Percentiles rank a stretch among this genome's conserved stretches.
These are phyloP conservation scores for Cephonodes hylas DNA, from an alignment of 2,888 invertebrate species.

Conservation along the genomic window DNA sequence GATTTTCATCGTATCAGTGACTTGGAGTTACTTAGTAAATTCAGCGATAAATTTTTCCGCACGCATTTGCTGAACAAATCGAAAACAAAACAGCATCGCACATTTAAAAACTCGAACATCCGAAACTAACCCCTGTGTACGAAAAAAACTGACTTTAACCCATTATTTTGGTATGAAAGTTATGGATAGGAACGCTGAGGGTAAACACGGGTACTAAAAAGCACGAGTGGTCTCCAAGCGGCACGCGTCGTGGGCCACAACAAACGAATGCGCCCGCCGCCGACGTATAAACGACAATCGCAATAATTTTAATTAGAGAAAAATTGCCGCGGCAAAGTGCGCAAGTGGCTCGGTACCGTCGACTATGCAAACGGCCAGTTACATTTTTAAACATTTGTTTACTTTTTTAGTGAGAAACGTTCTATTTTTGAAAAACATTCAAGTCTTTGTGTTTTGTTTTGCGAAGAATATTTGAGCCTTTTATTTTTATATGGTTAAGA, in stretches of 20 bases:
- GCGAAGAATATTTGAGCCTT: no score
- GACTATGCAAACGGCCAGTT: slow-evolving; percentile 19
- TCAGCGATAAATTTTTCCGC: neutral
- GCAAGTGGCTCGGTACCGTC: slow-evolving; percentile 49
- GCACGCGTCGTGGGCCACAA: slow-evolving; percentile 76
- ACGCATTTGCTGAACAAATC: neutral
- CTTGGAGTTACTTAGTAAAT: neutral
- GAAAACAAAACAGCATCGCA: neutral
- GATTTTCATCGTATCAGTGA: neutral
- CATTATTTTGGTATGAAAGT: slow-evolving; percentile 19
- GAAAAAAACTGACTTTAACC: slow-evolving; percentile 20
- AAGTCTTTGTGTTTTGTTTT: neutral
- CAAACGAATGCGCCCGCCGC: slow-evolving; percentile 67
- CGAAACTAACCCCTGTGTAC: slow-evolving; percentile 4
- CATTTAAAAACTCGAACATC: neutral
- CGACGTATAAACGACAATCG: slow-evolving; percentile 69
- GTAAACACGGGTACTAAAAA: slow-evolving; percentile 78
- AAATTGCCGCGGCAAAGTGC: slow-evolving; percentile 72
- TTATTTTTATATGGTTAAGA: no score
- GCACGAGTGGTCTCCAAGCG: slow-evolving; percentile 70
- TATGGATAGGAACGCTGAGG: slow-evolving; percentile 51
- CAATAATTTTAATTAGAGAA: slow-evolving; percentile 81
- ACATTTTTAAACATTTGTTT: neutral
- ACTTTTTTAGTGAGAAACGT: neutral
- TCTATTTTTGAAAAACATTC: neutral